These are phyloP conservation scores for Myripristis jacobus DNA, from an alignment of 2,797 vertebrate species.

Conservation along the genomic window DNA sequence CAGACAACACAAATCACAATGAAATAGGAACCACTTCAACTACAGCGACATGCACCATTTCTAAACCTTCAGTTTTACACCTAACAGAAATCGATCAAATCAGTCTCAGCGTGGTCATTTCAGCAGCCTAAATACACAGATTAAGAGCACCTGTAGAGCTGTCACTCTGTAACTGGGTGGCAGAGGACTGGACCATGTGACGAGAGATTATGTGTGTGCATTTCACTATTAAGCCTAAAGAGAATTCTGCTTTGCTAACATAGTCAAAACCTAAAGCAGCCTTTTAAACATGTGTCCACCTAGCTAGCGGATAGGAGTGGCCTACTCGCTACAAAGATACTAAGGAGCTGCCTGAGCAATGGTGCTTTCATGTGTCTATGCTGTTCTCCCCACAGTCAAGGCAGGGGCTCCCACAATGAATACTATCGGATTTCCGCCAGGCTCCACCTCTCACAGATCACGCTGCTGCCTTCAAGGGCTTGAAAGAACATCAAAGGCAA, in stretches of 20 bases:
- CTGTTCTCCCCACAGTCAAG: conserved; percentile 46
- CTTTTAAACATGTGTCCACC: conserved; percentile 23
- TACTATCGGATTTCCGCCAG: conserved; percentile 76
- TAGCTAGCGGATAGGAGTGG: conserved; percentile 46
- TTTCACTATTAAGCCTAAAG: conserved; percentile 6
- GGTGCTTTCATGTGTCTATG: conserved; percentile 50
- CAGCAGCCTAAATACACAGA: conserved; percentile 35
- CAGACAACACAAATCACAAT: neutral
- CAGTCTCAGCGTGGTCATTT: conserved; percentile 17
- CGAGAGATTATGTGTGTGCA: neutral
- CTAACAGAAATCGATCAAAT: conserved; percentile 1
- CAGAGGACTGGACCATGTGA: neutral
- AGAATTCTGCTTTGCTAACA: conserved; percentile 26
- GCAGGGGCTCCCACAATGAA: conserved; percentile 65
- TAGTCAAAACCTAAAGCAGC: conserved; percentile 42
- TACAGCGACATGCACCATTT: no score
- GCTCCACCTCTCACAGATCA: conserved; percentile 74
- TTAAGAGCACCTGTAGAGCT: conserved; percentile 30
- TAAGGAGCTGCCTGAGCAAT: conserved; percentile 38
- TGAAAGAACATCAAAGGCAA: conserved; percentile 79
- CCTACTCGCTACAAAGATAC: conserved; percentile 48
- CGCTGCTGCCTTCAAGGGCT: conserved; percentile 75
- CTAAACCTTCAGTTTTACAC: neutral
- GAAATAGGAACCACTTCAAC: neutral
- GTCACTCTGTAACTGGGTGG: conserved; percentile 8